A percentile compares a stretch with the other conserved stretches of the same genome.
These are phyloP conservation scores for Ceratosolen fusciceps DNA, from an alignment of 1,140 invertebrate genomes.

Conservation along the genomic window DNA sequence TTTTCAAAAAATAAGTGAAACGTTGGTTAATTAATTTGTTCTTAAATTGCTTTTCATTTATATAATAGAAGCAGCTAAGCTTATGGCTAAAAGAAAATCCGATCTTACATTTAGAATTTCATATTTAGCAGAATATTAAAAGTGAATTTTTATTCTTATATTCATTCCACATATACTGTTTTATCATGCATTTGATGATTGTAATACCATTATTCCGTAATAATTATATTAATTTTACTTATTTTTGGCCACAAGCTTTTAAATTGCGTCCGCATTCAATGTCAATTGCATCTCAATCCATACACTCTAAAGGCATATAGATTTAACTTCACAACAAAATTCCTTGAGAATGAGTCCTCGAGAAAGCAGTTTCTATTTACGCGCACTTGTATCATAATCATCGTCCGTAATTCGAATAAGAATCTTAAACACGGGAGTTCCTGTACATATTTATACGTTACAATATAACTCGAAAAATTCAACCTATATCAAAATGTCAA, in stretches of 20 bases:
- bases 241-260: background rate
- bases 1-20: too few species aligned
- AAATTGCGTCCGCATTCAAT: background rate
- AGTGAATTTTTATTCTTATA: too few species aligned
- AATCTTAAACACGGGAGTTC: conserved; percentile 45
- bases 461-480: conserved; percentile 38
- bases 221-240: conserved; percentile 19
- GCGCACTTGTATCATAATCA: conserved; percentile 32
- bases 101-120: too few species aligned
- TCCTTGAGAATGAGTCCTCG: conserved; percentile 36
- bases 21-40: too few species aligned
- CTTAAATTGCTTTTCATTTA: too few species aligned
- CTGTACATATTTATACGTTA: conserved; percentile 52
- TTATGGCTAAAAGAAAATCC: too few species aligned
- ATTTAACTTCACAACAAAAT: conserved; percentile 5
- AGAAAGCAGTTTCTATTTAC: conserved; percentile 19
- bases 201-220: too few species aligned
- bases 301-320: background rate
- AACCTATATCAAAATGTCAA: conserved; percentile 45
- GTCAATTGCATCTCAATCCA: background rate
- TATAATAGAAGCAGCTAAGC: too few species aligned
- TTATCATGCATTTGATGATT: too few species aligned
- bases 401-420: conserved; percentile 32
- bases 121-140: too few species aligned
- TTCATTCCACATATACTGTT: too few species aligned